phyloP scores from a whole-genome alignment of 2,113 vertebrate species.

The Ptilonorhynchus violaceus region DNA sequence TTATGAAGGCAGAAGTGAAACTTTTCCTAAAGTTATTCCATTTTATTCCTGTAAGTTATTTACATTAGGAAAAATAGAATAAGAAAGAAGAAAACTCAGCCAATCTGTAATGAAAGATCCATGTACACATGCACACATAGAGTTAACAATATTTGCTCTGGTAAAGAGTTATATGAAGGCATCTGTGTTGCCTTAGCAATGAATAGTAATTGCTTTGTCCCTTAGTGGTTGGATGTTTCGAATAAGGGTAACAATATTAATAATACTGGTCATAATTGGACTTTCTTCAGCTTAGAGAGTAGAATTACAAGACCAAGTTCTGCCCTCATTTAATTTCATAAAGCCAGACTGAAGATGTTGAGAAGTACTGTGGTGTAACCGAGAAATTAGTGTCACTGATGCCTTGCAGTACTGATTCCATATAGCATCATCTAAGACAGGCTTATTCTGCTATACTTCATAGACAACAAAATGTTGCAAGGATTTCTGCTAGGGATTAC shows the following conservation, averaged over 20 bases:
- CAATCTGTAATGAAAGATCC: not conserved
- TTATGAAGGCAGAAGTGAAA: not conserved
- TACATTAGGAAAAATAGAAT: not conserved
- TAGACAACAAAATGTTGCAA: not conserved
- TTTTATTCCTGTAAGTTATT: not conserved
- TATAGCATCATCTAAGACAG: not conserved
- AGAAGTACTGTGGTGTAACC: not conserved
- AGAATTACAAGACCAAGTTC: not conserved
- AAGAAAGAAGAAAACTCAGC: not conserved
- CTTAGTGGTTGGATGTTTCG: not conserved
- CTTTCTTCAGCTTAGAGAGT: not conserved
- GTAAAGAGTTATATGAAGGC: not conserved
- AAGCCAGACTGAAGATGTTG: not conserved
- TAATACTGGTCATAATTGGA: not conserved
- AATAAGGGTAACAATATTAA: not conserved
- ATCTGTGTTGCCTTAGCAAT: not conserved
- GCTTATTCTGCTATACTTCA: not conserved
- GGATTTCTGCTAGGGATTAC: not conserved
- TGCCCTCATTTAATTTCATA: not conserved
- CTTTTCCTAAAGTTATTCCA: not conserved
- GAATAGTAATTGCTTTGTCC: not conserved
- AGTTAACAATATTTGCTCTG: not conserved
- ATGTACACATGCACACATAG: too few relatives aligned
- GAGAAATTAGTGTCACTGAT: not conserved
- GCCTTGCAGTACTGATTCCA: not conserved